Evolutionary conservation across 2,888 invertebrate species (phyloP).

Genomic region (Drosophila koepferae): DNA sequence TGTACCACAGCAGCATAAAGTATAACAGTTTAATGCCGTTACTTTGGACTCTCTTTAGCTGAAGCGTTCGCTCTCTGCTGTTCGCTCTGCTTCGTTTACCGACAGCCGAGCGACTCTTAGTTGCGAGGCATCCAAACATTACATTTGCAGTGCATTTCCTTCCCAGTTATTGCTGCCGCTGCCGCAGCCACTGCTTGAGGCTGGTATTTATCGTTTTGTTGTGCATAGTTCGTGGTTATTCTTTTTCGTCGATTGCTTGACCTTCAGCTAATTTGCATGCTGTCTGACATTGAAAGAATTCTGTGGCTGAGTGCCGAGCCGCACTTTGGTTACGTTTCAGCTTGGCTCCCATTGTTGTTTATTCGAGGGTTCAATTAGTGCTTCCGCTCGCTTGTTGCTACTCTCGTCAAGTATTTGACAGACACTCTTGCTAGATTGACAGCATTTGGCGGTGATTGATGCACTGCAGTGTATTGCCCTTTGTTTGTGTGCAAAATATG

Average conservation of each 20-base stretch:
- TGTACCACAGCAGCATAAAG: constrained; percentile 27
- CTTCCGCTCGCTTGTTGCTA: constrained; percentile 2
- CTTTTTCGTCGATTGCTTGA: constrained; percentile 69
- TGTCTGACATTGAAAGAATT: constrained; percentile 73
- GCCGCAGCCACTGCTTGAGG: constrained; percentile 18
- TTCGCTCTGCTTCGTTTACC: constrained; percentile 67
- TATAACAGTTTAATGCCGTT: constrained; percentile 64
- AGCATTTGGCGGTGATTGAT: constrained; percentile 54
- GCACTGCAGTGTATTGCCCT: constrained; percentile 15
- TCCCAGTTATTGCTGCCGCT: constrained; percentile 15
- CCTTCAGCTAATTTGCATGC: constrained; percentile 62
- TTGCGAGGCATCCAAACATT: constrained; percentile 56
- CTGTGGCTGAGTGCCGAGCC: constrained; percentile 22
- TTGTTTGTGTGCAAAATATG: background rate
- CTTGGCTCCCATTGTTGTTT: constrained; percentile 8
- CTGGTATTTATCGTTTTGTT: constrained; percentile 57
- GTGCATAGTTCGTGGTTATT: constrained; percentile 47
- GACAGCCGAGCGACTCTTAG: constrained; percentile 35
- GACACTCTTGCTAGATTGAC: constrained; percentile 35
- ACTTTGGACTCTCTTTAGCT: constrained; percentile 39
- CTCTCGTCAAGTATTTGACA: constrained; percentile 21
- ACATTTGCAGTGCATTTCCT: constrained; percentile 20
- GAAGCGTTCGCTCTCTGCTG: constrained; percentile 28
- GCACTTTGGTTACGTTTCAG: constrained; percentile 2
- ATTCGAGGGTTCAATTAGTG: constrained; percentile 39